A percentile compares a stretch with the other conserved stretches of the same genome.
phyloP scores from a whole-genome alignment of 2,113 vertebrate species.

The Tonatia bakeri region DNA sequence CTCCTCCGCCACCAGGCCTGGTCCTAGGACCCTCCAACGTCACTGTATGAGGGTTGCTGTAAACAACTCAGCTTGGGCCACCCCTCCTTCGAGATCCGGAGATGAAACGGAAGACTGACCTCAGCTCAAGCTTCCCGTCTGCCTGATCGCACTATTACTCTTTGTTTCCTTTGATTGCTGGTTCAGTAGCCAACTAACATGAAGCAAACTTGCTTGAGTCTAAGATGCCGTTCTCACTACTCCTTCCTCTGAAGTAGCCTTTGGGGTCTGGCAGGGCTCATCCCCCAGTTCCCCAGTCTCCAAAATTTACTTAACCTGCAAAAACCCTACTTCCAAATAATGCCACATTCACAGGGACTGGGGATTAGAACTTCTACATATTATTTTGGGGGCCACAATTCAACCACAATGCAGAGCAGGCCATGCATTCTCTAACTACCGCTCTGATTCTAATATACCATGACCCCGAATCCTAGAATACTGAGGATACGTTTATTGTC shows the following conservation, averaged over 20 bases:
- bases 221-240: neutral
- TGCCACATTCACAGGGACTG: neutral
- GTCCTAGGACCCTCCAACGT: neutral
- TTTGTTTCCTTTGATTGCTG: neutral
- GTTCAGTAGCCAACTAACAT: neutral
- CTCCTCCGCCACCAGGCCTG: too few relatives aligned
- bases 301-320: too few relatives aligned
- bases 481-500: neutral
- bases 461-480: neutral
- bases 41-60: neutral
- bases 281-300: too few relatives aligned
- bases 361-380: neutral
- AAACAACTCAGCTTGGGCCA: neutral
- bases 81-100: neutral
- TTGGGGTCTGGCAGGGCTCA: neutral
- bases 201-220: neutral
- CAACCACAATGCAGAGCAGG: neutral
- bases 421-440: neutral
- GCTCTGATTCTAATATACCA: neutral
- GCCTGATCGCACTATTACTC: too few relatives aligned
- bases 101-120: neutral
- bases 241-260: neutral
- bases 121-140: fast-evolving
- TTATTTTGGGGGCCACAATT: neutral
- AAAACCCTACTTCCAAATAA: neutral